Evolutionary conservation across 2,888 invertebrate species (phyloP).

Genomic region (Caenorhabditis sp.): DNA sequence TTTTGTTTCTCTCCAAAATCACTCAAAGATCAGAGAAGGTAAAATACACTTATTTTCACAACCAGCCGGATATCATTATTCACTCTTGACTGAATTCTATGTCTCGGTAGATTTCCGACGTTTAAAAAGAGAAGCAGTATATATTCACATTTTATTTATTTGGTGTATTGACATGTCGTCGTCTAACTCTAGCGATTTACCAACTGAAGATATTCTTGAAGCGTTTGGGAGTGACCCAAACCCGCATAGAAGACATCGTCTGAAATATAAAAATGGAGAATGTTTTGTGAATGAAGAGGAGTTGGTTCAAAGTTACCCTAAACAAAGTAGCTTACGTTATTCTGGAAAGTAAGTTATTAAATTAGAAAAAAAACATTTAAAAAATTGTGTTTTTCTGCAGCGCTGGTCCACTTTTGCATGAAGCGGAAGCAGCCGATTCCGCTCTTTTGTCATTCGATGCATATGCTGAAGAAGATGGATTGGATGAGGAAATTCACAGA

Average conservation of each 20-base stretch:
- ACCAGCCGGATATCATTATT: constrained; percentile 36
- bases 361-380: neutral
- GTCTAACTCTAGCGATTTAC: constrained; percentile 19
- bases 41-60: neutral
- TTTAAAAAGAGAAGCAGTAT: constrained; percentile 23
- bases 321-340: constrained; percentile 28
- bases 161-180: neutral
- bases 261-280: constrained; percentile 39
- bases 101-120: constrained; percentile 23
- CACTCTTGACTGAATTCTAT: constrained; percentile 34
- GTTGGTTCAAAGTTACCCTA: constrained; percentile 31
- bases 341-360: constrained; percentile 27
- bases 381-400: constrained; percentile 7
- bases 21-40: neutral
- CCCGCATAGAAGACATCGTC: constrained; percentile 28
- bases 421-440: constrained; percentile 35
- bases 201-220: constrained; percentile 48
- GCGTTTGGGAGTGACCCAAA: constrained; percentile 50
- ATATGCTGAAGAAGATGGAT: constrained; percentile 47
- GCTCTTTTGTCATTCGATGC: constrained; percentile 43
- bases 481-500: constrained; percentile 44
- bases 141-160: constrained; percentile 5
- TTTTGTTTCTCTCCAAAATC: neutral
- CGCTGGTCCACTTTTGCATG: constrained; percentile 34
- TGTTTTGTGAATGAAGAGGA: constrained; percentile 41